A percentile compares a stretch with the other conserved stretches of the same genome.
These are phyloP conservation scores for Latheticus oryzae DNA, from an alignment of 2,888 invertebrate species.

Conservation along the genomic window DNA sequence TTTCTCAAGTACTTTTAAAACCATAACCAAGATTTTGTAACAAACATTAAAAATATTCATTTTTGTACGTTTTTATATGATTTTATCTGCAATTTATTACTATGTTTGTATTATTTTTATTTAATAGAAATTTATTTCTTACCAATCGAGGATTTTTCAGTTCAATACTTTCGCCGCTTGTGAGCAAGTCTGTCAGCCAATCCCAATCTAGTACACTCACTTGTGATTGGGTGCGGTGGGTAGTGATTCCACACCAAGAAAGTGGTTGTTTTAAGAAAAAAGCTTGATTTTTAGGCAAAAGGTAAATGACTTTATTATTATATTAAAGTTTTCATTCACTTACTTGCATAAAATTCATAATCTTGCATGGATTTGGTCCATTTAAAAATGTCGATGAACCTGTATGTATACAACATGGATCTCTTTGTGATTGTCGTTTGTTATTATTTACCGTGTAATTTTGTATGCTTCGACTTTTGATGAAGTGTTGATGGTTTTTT, in stretches of 20 bases:
- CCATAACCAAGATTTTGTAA: constrained; percentile 3
- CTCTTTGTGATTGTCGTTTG: constrained; percentile 57
- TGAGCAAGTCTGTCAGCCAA: constrained; percentile 33
- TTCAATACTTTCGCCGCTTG: constrained; percentile 35
- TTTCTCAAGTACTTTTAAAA: constrained; percentile 4
- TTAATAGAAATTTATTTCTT: constrained; percentile 1
- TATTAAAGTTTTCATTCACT: constrained; percentile 16
- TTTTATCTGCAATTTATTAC: background rate
- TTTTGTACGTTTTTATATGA: constrained; percentile 11
- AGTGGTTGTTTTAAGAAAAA: constrained; percentile 42
- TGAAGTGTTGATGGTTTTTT: too few relatives aligned
- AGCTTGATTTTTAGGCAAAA: constrained; percentile 56
- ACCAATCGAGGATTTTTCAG: constrained; percentile 29
- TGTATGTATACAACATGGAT: constrained; percentile 60
- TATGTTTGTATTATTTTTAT: background rate
- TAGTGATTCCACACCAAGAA: constrained; percentile 49
- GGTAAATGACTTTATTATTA: constrained; percentile 50
- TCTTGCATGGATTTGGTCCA: constrained; percentile 3
- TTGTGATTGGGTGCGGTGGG: constrained; percentile 56
- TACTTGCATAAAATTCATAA: background rate
- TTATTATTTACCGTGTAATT: background rate
- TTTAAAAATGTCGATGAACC: constrained; percentile 55
- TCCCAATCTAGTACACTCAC: too few relatives aligned
- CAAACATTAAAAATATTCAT: background rate
- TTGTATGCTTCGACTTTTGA: background rate